phyloP scores from a whole-genome alignment of 2,113 vertebrate genomes.

The Amphilophus citrinellus region DNA sequence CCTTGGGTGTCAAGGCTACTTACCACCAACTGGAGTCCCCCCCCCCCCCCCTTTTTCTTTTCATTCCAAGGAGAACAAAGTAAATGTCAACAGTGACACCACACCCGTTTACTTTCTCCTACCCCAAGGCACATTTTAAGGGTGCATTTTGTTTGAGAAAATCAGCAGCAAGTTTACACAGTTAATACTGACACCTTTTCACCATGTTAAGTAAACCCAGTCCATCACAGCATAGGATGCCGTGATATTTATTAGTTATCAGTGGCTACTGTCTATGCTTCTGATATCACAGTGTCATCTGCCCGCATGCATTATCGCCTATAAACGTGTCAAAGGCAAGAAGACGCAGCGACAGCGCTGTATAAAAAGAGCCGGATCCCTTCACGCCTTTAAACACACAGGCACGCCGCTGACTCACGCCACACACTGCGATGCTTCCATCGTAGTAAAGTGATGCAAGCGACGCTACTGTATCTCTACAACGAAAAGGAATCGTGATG shows the following conservation, averaged over 20 bases:
- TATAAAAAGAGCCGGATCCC: conserved; percentile 3
- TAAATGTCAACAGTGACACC: conserved; percentile 48
- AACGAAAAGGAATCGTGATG: conserved; percentile 25
- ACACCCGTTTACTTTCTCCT: conserved; percentile 42
- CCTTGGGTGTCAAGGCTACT: conserved; percentile 14
- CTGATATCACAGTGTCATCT: conserved; percentile 1
- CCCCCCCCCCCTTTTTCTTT: conserved; percentile 10
- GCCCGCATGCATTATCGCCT: background rate
- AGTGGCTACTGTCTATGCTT: conserved; percentile 1
- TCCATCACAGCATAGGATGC: background rate
- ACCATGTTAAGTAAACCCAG: background rate
- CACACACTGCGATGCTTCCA: conserved; percentile 18
- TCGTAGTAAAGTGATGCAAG: conserved; percentile 61
- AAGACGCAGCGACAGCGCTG: conserved; percentile 18
- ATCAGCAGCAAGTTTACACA: background rate
- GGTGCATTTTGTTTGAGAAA: background rate
- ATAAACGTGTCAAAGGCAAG: conserved; percentile 1
- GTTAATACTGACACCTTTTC: conserved; percentile 30
- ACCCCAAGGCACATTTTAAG: background rate
- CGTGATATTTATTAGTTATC: conserved; percentile 4
- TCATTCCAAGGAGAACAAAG: background rate
- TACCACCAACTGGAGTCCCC: conserved; percentile 14
- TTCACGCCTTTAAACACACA: conserved; percentile 35
- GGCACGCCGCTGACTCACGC: conserved; percentile 66
- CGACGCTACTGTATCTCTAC: background rate